These are phyloP conservation scores for Salminus brasiliensis DNA, from an alignment of 2,113 vertebrate species.

Conservation along the genomic window DNA sequence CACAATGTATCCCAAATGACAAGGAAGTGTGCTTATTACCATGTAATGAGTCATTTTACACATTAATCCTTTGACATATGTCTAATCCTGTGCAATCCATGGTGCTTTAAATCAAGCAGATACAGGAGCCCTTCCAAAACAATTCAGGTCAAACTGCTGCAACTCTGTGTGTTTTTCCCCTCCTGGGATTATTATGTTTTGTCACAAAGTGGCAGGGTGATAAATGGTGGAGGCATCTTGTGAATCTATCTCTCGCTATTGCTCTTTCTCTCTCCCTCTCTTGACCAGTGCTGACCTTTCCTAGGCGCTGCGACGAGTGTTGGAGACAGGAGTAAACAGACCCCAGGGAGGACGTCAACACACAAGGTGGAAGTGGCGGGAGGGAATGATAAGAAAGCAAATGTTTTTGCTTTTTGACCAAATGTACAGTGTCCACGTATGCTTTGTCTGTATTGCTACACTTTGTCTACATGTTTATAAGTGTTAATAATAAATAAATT, in stretches of 20 bases:
- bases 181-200: not conserved
- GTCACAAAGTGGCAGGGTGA: not conserved
- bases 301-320: not conserved
- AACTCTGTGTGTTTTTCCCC: not conserved
- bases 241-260: not conserved
- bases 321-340: not conserved
- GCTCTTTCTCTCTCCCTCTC: not conserved
- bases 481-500: too few species aligned
- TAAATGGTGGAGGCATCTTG: slow-evolving; percentile 10
- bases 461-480: too few species aligned
- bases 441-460: too few species aligned
- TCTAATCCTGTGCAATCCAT: not conserved
- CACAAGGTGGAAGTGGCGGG: not conserved
- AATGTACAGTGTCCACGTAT: too few species aligned
- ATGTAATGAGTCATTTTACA: not conserved
- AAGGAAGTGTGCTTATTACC: not conserved
- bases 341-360: not conserved
- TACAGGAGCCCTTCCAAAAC: not conserved
- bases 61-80: not conserved
- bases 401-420: too few species aligned
- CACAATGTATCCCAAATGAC: not conserved
- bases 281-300: not conserved
- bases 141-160: not conserved
- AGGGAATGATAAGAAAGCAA: not conserved
- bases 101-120: not conserved